Evolutionary conservation across 2,113 vertebrate genomes (phyloP).

Genomic region (Anser cygnoides): DNA sequence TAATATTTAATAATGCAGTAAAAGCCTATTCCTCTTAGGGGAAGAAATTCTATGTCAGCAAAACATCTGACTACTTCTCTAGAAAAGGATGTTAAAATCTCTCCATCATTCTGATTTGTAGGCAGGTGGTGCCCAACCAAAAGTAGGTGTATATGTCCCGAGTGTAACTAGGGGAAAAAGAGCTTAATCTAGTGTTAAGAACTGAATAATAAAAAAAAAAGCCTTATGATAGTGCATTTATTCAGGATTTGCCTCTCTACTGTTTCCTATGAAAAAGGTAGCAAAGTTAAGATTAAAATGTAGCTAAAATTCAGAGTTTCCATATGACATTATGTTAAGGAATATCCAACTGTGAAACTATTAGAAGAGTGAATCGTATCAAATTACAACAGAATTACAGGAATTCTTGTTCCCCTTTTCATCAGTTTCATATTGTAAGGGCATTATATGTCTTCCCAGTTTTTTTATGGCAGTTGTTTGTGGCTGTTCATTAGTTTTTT

Average conservation of each 20-base stretch:
- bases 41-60: background rate
- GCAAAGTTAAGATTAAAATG: background rate
- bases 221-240: background rate
- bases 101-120: background rate
- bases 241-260: background rate
- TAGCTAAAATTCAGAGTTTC: background rate
- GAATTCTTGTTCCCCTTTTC: background rate
- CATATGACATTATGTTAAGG: background rate
- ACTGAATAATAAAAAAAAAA: background rate
- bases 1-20: conserved; percentile 31
- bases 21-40: background rate
- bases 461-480: background rate
- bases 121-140: background rate
- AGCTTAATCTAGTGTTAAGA: background rate
- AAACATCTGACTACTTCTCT: background rate
- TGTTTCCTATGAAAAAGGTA: background rate
- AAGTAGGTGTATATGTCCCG: background rate
- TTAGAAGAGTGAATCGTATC: background rate
- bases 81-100: background rate
- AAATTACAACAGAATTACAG: background rate
- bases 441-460: background rate
- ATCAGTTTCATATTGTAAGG: background rate
- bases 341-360: background rate
- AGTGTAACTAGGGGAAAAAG: background rate
- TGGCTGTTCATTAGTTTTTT: background rate